These are phyloP conservation scores for Pseudomyrmex pallidus DNA, from an alignment of 1,140 invertebrate genomes.

Conservation along the genomic window DNA sequence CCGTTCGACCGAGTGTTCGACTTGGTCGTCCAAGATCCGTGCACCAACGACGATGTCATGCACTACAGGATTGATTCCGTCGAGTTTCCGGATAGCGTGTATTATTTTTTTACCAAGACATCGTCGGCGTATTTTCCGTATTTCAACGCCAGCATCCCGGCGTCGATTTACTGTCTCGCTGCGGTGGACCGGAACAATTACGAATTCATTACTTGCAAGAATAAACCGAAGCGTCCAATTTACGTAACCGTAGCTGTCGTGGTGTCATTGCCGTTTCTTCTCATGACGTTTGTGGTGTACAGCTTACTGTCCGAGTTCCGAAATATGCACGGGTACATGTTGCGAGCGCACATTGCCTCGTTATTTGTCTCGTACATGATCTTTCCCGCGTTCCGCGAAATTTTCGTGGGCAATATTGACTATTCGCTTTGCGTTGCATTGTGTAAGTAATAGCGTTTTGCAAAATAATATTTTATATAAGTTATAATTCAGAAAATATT, in stretches of 20 bases:
- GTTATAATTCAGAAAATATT: too few relatives aligned
- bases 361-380: conserved; percentile 84
- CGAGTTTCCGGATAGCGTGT: conserved; percentile 81
- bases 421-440: conserved; percentile 81
- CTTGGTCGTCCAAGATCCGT: conserved; percentile 55
- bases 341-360: conserved; percentile 85
- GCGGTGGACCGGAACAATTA: conserved; percentile 12
- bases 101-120: conserved; percentile 84
- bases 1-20: conserved; percentile 17
- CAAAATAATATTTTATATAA: too few relatives aligned
- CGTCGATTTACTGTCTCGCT: conserved; percentile 66
- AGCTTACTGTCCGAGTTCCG: conserved; percentile 84
- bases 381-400: conserved; percentile 82
- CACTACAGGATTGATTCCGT: conserved; percentile 80
- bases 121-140: conserved; percentile 83
- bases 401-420: conserved; percentile 75
- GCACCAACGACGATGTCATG: conserved; percentile 73
- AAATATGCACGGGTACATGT: conserved; percentile 86
- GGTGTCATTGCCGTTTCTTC: conserved; percentile 85
- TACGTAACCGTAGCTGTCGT: conserved; percentile 74
- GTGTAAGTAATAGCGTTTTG: conserved; percentile 76
- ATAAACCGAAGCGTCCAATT: neutral
- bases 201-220: conserved; percentile 65
- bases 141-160: neutral
- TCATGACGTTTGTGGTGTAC: conserved; percentile 85